Base-by-base conservation (phyloP, 2,888 invertebrate genomes). In the Chrysolina haemoptera region DNA sequence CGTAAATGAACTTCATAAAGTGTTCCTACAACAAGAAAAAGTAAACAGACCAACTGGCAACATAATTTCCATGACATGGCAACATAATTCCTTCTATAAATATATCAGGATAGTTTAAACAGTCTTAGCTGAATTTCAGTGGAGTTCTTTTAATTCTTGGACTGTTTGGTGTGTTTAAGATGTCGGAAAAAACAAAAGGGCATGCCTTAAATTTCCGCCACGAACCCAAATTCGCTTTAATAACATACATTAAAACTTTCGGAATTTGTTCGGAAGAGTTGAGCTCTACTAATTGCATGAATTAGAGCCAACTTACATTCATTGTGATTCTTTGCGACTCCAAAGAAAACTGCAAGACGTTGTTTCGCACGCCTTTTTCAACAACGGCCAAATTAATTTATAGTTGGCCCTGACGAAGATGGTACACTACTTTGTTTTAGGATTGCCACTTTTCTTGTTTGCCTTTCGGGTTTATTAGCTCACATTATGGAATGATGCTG, bases 221-320 rank as follows among this genome's bases (percentile, higher is more conserved):
- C 78, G 83, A 82, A 84, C 85, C 84, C 84, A 86, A 87, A 86
- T 86, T 86, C 84, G 81, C 85, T 83, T 85, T 87, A 87, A 87
- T 86, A 86, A 86, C 86, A 84, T 80, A 86, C 86, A 87, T 87
- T 87, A 87, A 87, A 87, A 87, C 83, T 87, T 87, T 86, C 82
- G 83, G 85, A 85, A 85, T 85, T 86, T 84, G 84, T 84, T 86
- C 84, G 82, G 83, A 83, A 83, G 84, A 86, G 85, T 85, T 86
- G 83, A 86, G 86, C 86, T 85, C 84, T 82, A 86, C 87, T 87
- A 87, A 87, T 87, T 87, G 85, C 87, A 84, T 83, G 86, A 86
- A 87, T 87, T 87, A 86, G 84, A 84, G 84, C 82, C 82, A 84
- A 87, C 85, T 87, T 85, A 86, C 86, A 86, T 86, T 86, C 86